Percentiles rank a stretch among this genome's conserved stretches.
phyloP scores from a whole-genome alignment of 23 tunicate genomes.

The Pegea sp. region DNA sequence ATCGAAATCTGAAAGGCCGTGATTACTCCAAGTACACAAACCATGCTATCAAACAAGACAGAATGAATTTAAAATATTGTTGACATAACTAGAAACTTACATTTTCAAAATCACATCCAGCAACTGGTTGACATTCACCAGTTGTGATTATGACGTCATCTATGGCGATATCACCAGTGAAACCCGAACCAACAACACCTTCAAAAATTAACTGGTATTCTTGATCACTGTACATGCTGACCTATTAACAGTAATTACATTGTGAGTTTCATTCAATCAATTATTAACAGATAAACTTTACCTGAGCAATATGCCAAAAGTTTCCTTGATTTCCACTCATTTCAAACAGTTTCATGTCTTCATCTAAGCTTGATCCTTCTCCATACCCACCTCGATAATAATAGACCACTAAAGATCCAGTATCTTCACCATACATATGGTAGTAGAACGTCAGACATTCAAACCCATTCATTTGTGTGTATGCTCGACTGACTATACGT shows the following conservation, averaged over 20 bases:
- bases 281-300: no score
- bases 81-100: slow-evolving; percentile 5
- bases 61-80: background rate
- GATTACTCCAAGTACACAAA: slow-evolving; percentile 36
- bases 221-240: slow-evolving; percentile 27
- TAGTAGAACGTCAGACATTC: slow-evolving; percentile 81
- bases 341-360: background rate
- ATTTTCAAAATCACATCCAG: slow-evolving; percentile 59
- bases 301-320: slow-evolving; percentile 90
- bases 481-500: slow-evolving; percentile 44
- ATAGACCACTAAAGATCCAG: slow-evolving; percentile 49
- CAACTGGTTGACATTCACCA: slow-evolving; percentile 56
- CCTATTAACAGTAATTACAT: no score
- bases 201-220: slow-evolving; percentile 61
- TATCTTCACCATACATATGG: slow-evolving; percentile 71
- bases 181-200: slow-evolving; percentile 46
- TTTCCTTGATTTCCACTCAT: slow-evolving; percentile 67
- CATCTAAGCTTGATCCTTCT: slow-evolving; percentile 4
- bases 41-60: slow-evolving; percentile 9
- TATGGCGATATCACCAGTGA: slow-evolving; percentile 50
- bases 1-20: slow-evolving; percentile 28
- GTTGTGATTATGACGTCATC: slow-evolving; percentile 64
- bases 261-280: no score
- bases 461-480: slow-evolving; percentile 15
- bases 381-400: slow-evolving; percentile 6